phyloP scores from a whole-genome alignment of 2,113 vertebrate genomes.

The Camelus bactrianus region DNA sequence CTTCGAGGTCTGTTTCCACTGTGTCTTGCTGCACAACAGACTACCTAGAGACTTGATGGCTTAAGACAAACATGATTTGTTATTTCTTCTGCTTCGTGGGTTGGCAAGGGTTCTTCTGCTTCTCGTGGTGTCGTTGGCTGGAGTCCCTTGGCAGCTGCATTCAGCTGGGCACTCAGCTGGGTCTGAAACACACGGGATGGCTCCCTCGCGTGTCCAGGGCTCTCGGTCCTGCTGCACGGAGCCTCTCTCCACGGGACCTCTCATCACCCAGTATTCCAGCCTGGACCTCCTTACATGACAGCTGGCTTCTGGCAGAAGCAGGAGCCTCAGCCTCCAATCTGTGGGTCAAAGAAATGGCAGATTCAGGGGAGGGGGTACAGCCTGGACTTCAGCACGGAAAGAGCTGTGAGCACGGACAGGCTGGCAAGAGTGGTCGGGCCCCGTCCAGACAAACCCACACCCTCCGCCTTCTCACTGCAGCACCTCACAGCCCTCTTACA shows the following conservation, averaged over 20 bases:
- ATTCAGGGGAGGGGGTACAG: not conserved
- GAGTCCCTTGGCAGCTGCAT: not conserved
- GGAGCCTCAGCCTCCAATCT: not conserved
- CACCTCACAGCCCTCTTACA: not conserved
- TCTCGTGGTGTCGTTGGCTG: not conserved
- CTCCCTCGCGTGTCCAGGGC: fast-evolving
- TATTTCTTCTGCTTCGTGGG: not conserved
- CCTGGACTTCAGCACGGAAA: not conserved
- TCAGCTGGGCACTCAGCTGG: not conserved
- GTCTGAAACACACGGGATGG: not conserved
- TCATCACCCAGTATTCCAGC: not conserved
- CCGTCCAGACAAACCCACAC: not conserved
- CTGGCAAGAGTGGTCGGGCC: no score
- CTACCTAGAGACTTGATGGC: not conserved
- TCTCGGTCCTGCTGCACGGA: not conserved
- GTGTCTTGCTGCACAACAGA: not conserved
- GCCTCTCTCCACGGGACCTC: not conserved
- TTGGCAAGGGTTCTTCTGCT: not conserved
- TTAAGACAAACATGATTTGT: not conserved
- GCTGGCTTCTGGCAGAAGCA: not conserved
- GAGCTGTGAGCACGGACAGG: fast-evolving
- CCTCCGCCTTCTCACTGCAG: not conserved
- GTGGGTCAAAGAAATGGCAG: not conserved
- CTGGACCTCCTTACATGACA: not conserved
- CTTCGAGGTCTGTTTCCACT: not conserved